These are phyloP conservation scores for Diarsia mendica DNA, from an alignment of 2,888 invertebrate species.

Conservation along the genomic window DNA sequence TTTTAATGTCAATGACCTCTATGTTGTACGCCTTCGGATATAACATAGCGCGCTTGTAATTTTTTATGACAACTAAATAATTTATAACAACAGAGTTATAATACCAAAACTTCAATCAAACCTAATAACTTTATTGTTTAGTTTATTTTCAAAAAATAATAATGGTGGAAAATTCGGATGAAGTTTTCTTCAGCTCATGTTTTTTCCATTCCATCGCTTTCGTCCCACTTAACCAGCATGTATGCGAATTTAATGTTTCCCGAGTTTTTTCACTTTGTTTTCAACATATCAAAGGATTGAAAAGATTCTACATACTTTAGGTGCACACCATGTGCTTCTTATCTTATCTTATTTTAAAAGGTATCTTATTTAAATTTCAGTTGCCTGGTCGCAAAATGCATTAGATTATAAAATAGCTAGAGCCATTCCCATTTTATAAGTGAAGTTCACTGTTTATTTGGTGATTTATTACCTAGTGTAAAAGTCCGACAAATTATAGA, in stretches of 20 bases:
- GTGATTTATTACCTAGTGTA: background rate
- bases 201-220: background rate
- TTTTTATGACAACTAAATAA: too few species aligned
- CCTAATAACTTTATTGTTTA: background rate
- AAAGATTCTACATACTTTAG: background rate
- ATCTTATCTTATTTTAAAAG: conserved; percentile 4
- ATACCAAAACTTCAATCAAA: background rate
- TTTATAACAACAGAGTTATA: background rate
- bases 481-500: background rate
- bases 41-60: too few species aligned
- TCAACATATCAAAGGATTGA: background rate
- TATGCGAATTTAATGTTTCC: conserved; percentile 15
- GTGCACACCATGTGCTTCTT: background rate
- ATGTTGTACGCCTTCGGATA: too few species aligned
- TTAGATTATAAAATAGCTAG: background rate
- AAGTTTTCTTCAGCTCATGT: background rate
- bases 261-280: background rate
- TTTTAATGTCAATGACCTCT: too few species aligned
- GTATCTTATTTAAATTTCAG: background rate
- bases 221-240: background rate
- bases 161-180: background rate
- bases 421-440: background rate
- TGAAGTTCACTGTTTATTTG: background rate
- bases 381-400: background rate
- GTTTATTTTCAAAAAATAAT: background rate